phyloP scores from a whole-genome alignment of 2,113 vertebrate genomes.

The Tachysurus vachellii region DNA sequence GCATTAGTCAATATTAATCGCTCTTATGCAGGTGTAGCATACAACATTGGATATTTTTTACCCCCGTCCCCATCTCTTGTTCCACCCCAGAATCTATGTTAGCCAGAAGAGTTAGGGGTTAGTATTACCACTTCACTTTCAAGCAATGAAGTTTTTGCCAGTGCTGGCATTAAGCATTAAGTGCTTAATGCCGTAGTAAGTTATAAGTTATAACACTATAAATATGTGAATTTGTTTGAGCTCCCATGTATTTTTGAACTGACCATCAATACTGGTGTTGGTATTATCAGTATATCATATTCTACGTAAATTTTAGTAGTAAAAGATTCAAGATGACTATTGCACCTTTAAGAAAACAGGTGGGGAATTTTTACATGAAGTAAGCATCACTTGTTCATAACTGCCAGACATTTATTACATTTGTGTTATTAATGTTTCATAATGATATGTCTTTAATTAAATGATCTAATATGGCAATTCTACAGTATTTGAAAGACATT shows the following conservation, averaged over 20 bases:
- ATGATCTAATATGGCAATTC: not conserved
- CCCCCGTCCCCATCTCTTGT: not conserved
- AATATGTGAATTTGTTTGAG: not conserved
- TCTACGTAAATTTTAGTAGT: not conserved
- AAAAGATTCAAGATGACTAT: not conserved
- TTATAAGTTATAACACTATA: not conserved
- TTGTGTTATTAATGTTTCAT: not conserved
- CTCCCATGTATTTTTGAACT: not conserved
- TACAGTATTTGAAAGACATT: not conserved
- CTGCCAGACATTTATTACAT: not conserved
- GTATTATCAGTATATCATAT: not conserved
- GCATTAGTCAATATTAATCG: not conserved
- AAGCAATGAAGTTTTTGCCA: not conserved
- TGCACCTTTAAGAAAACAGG: not conserved
- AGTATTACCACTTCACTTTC: not conserved
- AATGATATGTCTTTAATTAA: not conserved
- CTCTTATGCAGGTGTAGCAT: not conserved
- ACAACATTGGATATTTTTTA: not conserved
- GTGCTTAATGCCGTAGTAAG: no score
- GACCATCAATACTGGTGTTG: not conserved
- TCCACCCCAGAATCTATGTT: not conserved
- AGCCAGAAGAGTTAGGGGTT: not conserved
- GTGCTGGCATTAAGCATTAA: not conserved
- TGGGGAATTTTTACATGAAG: not conserved
- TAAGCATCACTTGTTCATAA: not conserved